Evolutionary conservation across 2,888 invertebrate species (phyloP), one percentile per base, ranked within the genome.

Genomic region (Herminia tarsipennalis): DNA sequence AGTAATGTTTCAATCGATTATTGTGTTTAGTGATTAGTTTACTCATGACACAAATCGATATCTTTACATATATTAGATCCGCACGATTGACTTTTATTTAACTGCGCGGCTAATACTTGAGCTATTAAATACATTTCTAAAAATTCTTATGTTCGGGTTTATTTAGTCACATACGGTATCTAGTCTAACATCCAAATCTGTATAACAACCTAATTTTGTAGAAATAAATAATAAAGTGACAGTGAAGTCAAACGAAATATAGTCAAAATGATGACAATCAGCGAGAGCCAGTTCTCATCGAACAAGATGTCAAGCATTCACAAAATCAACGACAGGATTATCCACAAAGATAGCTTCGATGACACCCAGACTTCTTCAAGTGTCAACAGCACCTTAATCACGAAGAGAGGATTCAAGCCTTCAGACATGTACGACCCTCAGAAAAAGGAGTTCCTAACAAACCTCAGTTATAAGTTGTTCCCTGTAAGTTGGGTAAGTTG

Each of bases 391-490:
- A 92, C 94, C 9, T 92, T 96, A 51, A 93, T 96, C 73, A 94
- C 93, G 37, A 93, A 93, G 56, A 92, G 96, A 18, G 96, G 97
- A 21, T 96, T 96, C 86, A 96, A 96, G 73, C 97, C 97, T 1
- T 97, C 97, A 1, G 97, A 97, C 85, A 93, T 94, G 83, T 95
- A 94, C 76, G 96, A 97, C 86, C 96, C 97, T 0, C 92, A 92
- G 64, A 97, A 97, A 86, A 94, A 94, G 79, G 94, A 94, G 73
- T 96, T 97, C 83, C 93, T 97, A 63, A 95, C 95, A 36, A 94
- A 94, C 76, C 93, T 97, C 79, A 96, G 96, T 76, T 94, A 94
- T 79, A 94, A 95, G 88, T 94, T 97, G 81, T 96, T 96, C 83
- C 96, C 95, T 92, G 93, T 95, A 89, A 94, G 95, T 83, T 93